Evolutionary conservation across 2,888 invertebrate genomes (phyloP).

Genomic region (Chironomus tentans): DNA sequence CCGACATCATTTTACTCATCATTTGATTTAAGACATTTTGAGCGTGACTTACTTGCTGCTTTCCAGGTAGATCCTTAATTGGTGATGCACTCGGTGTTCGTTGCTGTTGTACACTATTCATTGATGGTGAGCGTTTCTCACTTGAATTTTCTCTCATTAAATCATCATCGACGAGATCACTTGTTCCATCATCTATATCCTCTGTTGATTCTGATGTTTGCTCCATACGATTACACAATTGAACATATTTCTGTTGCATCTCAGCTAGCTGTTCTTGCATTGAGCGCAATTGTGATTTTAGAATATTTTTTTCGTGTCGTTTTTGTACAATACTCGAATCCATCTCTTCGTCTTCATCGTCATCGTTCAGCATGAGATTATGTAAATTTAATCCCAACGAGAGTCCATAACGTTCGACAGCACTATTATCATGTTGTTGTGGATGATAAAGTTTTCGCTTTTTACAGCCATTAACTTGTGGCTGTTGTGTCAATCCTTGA

Average conservation of each 20-base stretch:
- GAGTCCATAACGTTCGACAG: conserved; percentile 52
- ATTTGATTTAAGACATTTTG: conserved; percentile 54
- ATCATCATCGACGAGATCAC: conserved; percentile 55
- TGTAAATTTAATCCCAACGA: conserved; percentile 50
- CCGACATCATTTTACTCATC: conserved; percentile 57
- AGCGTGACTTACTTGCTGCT: conserved; percentile 33
- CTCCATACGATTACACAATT: conserved; percentile 77
- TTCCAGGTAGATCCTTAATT: conserved; percentile 30
- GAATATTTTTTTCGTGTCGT: conserved; percentile 74
- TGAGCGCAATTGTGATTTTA: conserved; percentile 74
- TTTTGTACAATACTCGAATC: conserved; percentile 73
- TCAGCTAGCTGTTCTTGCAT: conserved; percentile 84
- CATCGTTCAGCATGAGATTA: conserved; percentile 49
- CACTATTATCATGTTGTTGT: conserved; percentile 72
- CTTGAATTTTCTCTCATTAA: conserved; percentile 26
- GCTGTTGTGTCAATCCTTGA: conserved; percentile 46
- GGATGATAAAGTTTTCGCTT: conserved; percentile 94
- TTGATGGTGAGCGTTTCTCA: conserved; percentile 44
- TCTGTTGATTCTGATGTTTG: conserved; percentile 61
- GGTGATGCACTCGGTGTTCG: conserved; percentile 33
- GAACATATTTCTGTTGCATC: conserved; percentile 85
- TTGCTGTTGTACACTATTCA: conserved; percentile 38
- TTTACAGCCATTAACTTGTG: conserved; percentile 72
- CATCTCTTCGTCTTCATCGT: conserved; percentile 57
- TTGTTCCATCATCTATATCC: conserved; percentile 63